Percentiles rank a stretch among this genome's conserved stretches.
Conservation (phyloP, 2,888 invertebrate genomes). For the Mythimna vitellina region DNA sequence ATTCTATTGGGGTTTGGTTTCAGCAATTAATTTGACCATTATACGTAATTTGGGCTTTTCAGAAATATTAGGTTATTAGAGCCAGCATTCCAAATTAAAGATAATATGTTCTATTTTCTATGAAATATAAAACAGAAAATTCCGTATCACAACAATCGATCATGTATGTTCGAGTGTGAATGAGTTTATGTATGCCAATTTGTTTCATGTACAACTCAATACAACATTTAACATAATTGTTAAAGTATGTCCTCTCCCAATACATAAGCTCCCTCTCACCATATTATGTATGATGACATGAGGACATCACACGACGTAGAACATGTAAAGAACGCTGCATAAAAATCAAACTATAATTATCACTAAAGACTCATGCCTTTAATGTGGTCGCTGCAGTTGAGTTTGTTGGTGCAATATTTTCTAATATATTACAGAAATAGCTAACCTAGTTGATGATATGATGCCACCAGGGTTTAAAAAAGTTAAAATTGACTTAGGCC, state of each 20-base stretch:
- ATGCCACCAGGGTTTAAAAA: background rate
- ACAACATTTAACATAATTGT: conserved; percentile 59
- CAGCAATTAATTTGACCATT: no score
- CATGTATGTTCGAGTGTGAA: conserved; percentile 64
- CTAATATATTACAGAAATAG: background rate
- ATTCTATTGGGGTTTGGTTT: no score
- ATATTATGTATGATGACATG: conserved; percentile 73
- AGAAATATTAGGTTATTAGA: no score
- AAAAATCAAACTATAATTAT: conserved; percentile 37
- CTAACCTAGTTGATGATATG: background rate
- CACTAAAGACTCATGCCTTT: conserved; percentile 51
- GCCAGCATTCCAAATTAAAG: no score
- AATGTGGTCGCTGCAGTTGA: conserved; percentile 28
- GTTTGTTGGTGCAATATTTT: background rate
- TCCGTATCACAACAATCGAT: conserved; percentile 34
- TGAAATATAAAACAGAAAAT: conserved; percentile 32
- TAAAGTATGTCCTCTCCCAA: conserved; percentile 64
- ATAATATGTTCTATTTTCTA: no score
- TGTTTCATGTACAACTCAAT: conserved; percentile 74
- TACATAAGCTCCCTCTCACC: conserved; percentile 80
- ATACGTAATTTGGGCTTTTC: no score
- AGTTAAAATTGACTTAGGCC: no score
- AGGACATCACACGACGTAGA: conserved; percentile 74
- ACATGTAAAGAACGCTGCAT: conserved; percentile 43
- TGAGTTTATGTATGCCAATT: conserved; percentile 74